These are phyloP conservation scores for Petrocephalus sullivani DNA, from an alignment of 2,797 vertebrate species.

Conservation along the genomic window DNA sequence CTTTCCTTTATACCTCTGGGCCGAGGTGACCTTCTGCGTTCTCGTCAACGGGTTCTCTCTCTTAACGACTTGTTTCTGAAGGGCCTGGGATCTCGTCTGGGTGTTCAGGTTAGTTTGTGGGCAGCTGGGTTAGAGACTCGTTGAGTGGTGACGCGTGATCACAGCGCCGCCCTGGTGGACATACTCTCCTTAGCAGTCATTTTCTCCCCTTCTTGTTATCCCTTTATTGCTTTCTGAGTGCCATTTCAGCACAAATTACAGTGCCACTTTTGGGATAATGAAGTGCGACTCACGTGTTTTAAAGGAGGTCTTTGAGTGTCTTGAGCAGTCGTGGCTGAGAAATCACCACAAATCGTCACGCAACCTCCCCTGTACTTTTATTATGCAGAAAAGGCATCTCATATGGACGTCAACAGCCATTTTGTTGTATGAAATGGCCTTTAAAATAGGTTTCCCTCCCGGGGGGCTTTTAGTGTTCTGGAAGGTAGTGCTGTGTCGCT, in stretches of 20 bases:
- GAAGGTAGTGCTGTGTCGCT: background rate
- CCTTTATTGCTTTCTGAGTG: slow-evolving; percentile 9
- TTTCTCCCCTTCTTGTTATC: background rate
- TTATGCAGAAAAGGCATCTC: background rate
- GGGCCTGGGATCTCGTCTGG: background rate
- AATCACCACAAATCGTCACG: background rate
- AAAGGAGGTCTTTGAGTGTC: background rate
- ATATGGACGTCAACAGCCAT: background rate
- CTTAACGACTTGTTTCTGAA: background rate
- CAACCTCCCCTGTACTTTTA: background rate
- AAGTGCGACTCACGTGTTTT: background rate
- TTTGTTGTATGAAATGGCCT: background rate
- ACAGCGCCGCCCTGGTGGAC: background rate
- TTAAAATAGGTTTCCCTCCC: background rate
- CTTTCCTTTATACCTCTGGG: background rate
- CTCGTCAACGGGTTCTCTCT: background rate
- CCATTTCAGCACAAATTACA: slow-evolving; percentile 32
- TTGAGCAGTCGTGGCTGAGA: background rate
- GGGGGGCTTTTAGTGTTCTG: background rate
- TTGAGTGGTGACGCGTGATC: slow-evolving; percentile 14
- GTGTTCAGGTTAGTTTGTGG: background rate
- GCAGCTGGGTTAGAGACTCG: background rate
- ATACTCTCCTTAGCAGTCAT: background rate
- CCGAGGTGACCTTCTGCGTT: background rate
- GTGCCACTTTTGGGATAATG: slow-evolving; percentile 1